Conservation (phyloP, 1,140 invertebrate genomes). For the Zaprionus africanus region DNA sequence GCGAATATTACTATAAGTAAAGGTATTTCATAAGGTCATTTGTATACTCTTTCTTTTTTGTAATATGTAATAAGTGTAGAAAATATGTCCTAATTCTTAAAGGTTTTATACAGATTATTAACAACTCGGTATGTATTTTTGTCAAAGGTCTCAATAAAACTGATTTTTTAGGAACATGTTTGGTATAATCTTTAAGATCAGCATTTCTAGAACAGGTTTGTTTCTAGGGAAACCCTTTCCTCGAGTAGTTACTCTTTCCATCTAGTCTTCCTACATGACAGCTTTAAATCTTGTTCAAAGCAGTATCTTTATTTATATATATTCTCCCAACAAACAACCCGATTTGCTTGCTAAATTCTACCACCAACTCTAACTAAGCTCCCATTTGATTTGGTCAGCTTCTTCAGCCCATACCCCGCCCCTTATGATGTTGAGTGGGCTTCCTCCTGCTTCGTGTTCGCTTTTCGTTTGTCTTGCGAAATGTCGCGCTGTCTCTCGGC, state of each 20-base stretch:
- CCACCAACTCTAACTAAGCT: background rate
- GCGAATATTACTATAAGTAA: no score
- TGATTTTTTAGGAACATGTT: no score
- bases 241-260: background rate
- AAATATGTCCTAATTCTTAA: no score
- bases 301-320: background rate
- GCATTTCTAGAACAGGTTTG: background rate
- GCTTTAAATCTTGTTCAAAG: no score
- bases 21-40: no score
- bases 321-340: background rate
- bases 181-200: background rate
- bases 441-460: constrained; percentile 23
- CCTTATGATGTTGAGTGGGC: background rate
- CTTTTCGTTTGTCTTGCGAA: constrained; percentile 58
- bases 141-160: no score
- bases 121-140: no score
- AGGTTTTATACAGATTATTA: no score
- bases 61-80: no score
- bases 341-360: background rate
- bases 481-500: constrained; percentile 68
- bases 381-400: constrained; percentile 8
- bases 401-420: background rate
- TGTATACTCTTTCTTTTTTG: no score
- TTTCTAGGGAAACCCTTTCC: no score
- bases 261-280: no score